Conservation (phyloP, 2,797 vertebrate species). For the Catostomus latipinnis region DNA sequence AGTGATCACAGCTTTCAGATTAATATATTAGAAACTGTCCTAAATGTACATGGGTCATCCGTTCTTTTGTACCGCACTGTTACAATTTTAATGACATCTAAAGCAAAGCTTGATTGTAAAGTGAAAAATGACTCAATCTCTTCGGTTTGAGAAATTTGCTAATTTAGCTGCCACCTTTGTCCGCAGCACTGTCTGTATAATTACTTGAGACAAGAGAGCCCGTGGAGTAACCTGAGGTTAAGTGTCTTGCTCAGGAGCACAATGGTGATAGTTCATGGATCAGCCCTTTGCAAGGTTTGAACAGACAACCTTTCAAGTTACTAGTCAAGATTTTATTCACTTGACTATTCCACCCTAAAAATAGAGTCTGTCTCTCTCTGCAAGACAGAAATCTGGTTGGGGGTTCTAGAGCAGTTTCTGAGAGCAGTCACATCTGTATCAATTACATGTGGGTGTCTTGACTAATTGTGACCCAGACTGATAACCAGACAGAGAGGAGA, state of each 20-base stretch:
- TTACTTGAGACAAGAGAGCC: too few relatives aligned
- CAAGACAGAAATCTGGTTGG: background rate
- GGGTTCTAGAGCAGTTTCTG: conserved; percentile 5
- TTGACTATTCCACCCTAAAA: too few relatives aligned
- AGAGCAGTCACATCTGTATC: background rate
- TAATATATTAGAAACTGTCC: conserved; percentile 9
- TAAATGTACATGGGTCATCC: background rate
- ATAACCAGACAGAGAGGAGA: conserved; percentile 43
- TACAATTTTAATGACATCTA: background rate
- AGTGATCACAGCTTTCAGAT: conserved; percentile 35
- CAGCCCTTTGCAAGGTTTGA: too few relatives aligned
- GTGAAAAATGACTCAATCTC: background rate
- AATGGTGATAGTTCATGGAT: too few relatives aligned
- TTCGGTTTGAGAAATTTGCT: background rate
- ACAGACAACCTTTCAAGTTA: too few relatives aligned
- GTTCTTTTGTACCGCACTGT: background rate
- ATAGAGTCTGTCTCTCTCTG: background rate
- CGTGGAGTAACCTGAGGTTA: too few relatives aligned
- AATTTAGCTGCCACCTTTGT: background rate
- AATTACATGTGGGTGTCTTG: conserved; percentile 15
- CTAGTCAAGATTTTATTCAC: background rate
- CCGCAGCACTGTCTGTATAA: background rate
- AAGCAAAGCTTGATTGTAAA: conserved; percentile 3
- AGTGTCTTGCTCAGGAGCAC: too few relatives aligned
- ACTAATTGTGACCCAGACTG: conserved; percentile 32